Evolutionary conservation across 2,113 vertebrate species (phyloP).

Genomic region (Bubo scandiacus): DNA sequence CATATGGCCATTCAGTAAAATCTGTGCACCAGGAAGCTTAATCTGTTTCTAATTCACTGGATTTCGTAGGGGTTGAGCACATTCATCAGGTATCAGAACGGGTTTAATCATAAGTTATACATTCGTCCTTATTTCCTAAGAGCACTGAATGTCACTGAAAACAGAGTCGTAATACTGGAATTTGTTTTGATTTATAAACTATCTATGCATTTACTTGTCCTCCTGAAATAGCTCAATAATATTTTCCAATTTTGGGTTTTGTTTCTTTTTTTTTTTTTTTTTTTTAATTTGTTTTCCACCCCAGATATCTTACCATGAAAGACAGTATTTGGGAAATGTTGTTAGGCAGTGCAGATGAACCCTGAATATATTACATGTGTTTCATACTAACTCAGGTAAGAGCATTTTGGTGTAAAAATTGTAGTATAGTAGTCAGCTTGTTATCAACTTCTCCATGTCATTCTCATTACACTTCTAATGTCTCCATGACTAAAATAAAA

Average conservation of each 20-base stretch:
- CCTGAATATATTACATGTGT: background rate
- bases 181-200: background rate
- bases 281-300: background rate
- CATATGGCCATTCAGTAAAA: background rate
- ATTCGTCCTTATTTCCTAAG: background rate
- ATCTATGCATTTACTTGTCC: background rate
- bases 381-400: background rate
- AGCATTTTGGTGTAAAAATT: background rate
- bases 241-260: background rate
- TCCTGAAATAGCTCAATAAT: background rate
- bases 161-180: background rate
- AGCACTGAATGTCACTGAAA: background rate
- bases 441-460: background rate
- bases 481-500: background rate
- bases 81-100: background rate
- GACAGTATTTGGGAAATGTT: background rate
- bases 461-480: background rate
- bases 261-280: background rate
- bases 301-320: background rate
- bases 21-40: background rate
- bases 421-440: background rate
- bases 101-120: background rate
- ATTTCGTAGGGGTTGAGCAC: accelerated
- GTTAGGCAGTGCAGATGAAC: background rate
- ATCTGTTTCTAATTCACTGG: background rate